Evolutionary conservation across 2,888 invertebrate genomes (phyloP), one percentile per base, ranked within the genome.

Genomic region (Apoda limacodes): DNA sequence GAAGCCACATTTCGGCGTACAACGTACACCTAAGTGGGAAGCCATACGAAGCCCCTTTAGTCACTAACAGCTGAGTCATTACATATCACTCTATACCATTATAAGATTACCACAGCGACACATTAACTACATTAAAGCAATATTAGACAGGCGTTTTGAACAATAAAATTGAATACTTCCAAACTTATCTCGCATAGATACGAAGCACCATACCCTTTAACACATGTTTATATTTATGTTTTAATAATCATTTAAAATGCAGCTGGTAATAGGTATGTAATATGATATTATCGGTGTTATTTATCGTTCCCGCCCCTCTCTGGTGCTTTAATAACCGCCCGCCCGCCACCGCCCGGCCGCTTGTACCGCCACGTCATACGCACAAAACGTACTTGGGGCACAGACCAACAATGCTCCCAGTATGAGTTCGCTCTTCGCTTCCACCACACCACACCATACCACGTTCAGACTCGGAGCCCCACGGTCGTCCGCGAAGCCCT

Each of bases 1-100:
- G n/a, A 75, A 75, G 71, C 72, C 76, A 61, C 66, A 65, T 58
- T 74, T 71, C 48, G 65, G 60, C 50, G 51, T n/a, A n/a, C 49
- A 55, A 61, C 64, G 62, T 60, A 60, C 54, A n/a, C n/a, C n/a
- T n/a, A 55, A 58, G 52, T 50, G 52, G 45, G 74, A 76, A 75
- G 64, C 76, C 75, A 46, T 69, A 69, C 55, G 45, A 46, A 56
- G 43, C 39, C 41, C 47, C 51, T 56, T 58, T 51, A 47, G 49
- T 50, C 54, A 51, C 53, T 60, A 60, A n/a, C n/a, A n/a, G n/a
- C 56, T 59, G 55, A 61, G 55, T 63, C 63, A 60, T 49, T 28
- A 48, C 50, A 45, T 51, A 53, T 52, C 52, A 53, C 46, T 42
- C 39, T 30, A 45, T n/a, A n/a, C n/a, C 46, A 40, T 33, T 51